Evolutionary conservation across 92 coral and sea anemone genomes (phyloP), one percentile per base, ranked within the genome.

Genomic region (Porites evermanni): DNA sequence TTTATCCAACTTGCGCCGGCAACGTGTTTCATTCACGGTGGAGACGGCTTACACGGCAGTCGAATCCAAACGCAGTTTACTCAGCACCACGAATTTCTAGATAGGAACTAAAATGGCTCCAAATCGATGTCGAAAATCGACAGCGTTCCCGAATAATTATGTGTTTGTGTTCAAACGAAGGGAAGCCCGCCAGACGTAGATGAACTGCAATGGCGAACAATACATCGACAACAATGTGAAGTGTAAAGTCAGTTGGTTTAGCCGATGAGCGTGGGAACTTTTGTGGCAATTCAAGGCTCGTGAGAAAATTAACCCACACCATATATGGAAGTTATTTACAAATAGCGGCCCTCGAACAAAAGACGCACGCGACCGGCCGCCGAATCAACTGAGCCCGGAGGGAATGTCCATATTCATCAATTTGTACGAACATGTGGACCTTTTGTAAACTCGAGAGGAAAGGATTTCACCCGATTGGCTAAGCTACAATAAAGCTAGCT

Each of bases 191-290:
- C 63, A 79, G 86, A 29, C 50, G 84, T 89, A 88, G 80, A 73
- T 54, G 80, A 83, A 74, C 8, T 23, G 87, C 87, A 73, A 38
- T 64, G 20, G 74, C 70, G 93, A 79, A 93, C 98, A 92, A 92
- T 94, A 83, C 89, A 51, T 59, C 52, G 79, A 84, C 88, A 82
- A 92, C 93, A 93, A 88, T 88, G 91, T 93, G 85, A 85, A 82
- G 86, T 72, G 81, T 81, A 38, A 79, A 88, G 84, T 90, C 74
- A 79, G 79, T 70, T 84, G 84, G 80, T 81, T 80, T 80, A 80
- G 59, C 84, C 81, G 91, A 93, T 90, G 93, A 95, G 92, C 99
- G 99, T 97, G 99, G 99, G 99, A 97, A 97, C 77, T 72, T 91
- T 92, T 90, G 90, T 84, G 92, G 96, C 97, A 92, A 90, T 95